Evolutionary conservation across 2,888 invertebrate species (phyloP), one percentile per base, ranked within the genome.

Genomic region (Phengaris alcon): DNA sequence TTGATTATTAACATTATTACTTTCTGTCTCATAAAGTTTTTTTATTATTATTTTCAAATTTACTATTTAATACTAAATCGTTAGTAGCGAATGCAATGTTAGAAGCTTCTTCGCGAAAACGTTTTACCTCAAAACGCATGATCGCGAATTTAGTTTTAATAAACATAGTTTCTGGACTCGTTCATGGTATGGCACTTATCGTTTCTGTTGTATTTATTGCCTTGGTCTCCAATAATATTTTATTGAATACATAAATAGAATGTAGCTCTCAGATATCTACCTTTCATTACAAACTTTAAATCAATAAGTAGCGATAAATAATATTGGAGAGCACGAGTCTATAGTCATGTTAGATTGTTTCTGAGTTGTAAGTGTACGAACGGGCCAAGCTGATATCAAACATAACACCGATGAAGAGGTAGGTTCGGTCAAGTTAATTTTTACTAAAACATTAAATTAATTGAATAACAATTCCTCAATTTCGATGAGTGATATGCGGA

Each of bases 321-420:
- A 84, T 91, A 91, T 92, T 93, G 93, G 93, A 92, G 91, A 86
- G 82, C 84, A 85, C 82, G 82, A 87, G 87, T 93, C 93, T 93
- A 93, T 91, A 91, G 93, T 93, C 93, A 93, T 93, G 93, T 91
- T 93, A 93, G 92, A 93, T 91, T 93, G 93, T 92, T 89, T 90
- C 91, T 93, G 93, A 91, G 90, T 91, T 90, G 87, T 91, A 85
- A 90, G 87, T 89, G 90, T 91, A 86, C 81, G 87, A 90, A 86
- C 88, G 89, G 89, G 88, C 87, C 87, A 85, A 87, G 88, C 88
- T 84, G 91, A 90, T 86, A 87, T 87, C 88, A 88, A 90, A 88
- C 86, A 81, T 89, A 87, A 87, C 93, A 82, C 85, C 91, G 90
- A 89, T 82, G 84, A 84, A 87, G 91, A 93, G 93, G 93, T 93